Evolutionary conservation across 2,888 invertebrate species (phyloP).

Genomic region (Tetramorium bicarinatum): DNA sequence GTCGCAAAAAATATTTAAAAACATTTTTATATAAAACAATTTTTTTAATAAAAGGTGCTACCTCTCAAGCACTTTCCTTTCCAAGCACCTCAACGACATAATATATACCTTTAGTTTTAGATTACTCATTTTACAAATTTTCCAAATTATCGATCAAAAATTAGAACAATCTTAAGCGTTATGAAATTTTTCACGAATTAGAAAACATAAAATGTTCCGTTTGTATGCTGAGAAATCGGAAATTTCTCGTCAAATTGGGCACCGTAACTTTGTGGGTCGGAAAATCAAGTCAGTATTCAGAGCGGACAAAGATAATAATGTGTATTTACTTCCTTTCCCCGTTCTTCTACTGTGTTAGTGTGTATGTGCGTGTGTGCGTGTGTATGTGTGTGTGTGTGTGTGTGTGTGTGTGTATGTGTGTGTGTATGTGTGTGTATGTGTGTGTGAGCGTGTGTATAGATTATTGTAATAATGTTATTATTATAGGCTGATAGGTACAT

Average conservation of each 20-base stretch:
- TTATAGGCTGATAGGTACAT: conserved; percentile 85
- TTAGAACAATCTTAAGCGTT: conserved; percentile 20
- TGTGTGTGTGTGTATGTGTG: conserved; percentile 13
- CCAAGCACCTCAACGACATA: conserved; percentile 6
- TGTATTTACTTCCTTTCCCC: conserved; percentile 45
- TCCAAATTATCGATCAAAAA: conserved; percentile 2
- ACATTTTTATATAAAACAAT: conserved; percentile 51
- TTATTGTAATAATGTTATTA: conserved; percentile 73
- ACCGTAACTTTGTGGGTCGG: neutral
- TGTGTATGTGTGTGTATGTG: neutral
- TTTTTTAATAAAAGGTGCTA: conserved; percentile 28
- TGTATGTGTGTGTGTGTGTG: conserved; percentile 16
- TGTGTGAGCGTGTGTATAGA: conserved; percentile 31
- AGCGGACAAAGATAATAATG: conserved; percentile 49
- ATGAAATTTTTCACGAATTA: conserved; percentile 13
- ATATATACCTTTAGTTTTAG: conserved; percentile 36
- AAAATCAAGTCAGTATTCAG: conserved; percentile 45
- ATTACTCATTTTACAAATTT: neutral
- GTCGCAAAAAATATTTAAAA: conserved; percentile 49
- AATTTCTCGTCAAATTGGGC: conserved; percentile 5
- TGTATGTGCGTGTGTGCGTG: neutral
- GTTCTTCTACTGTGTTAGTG: conserved; percentile 28
- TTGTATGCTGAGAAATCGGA: conserved; percentile 3
- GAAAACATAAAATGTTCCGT: conserved; percentile 22
- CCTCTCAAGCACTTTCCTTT: conserved; percentile 23